phyloP scores from a whole-genome alignment of 2,113 vertebrate species.

The Strigops habroptila region DNA sequence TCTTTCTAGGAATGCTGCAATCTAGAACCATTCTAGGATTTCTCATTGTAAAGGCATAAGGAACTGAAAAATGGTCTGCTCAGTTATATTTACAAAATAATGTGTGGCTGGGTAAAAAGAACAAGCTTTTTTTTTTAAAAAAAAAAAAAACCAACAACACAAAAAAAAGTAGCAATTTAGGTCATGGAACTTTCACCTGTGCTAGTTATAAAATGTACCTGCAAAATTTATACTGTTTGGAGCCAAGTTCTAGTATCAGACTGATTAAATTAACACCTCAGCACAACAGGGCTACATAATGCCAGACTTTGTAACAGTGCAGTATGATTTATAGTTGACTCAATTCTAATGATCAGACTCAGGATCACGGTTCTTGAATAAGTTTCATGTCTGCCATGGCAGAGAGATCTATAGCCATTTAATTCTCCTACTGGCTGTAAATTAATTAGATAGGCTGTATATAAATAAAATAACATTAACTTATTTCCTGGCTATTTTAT shows the following conservation, averaged over 20 bases:
- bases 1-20: neutral
- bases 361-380: neutral
- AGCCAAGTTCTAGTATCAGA: neutral
- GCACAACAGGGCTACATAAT: neutral
- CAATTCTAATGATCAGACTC: neutral
- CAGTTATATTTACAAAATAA: neutral
- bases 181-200: neutral
- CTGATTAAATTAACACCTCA: neutral
- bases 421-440: neutral
- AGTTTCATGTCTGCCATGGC: neutral
- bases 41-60: neutral
- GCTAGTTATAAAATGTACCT: neutral
- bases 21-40: neutral
- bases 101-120: neutral
- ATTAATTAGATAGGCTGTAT: neutral
- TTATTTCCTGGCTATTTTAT: neutral
- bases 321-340: neutral
- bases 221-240: neutral
- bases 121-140: neutral
- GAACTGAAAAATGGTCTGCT: neutral
- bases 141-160: neutral
- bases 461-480: neutral
- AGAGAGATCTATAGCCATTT: neutral
- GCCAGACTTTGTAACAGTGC: neutral
- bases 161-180: neutral